Conservation (phyloP, 2,113 vertebrate genomes). For the Marmota flaviventris region DNA sequence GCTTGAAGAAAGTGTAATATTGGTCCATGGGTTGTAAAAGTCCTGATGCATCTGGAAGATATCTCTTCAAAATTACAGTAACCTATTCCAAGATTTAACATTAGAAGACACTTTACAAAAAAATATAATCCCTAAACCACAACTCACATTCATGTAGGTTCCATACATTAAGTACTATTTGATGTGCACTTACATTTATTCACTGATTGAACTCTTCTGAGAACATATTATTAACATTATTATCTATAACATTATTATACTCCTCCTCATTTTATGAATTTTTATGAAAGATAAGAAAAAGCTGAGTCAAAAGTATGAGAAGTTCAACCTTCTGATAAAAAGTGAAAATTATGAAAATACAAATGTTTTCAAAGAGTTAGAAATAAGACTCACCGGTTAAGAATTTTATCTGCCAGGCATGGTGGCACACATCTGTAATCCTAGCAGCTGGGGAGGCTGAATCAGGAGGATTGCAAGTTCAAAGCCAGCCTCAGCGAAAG, state of each 20-base stretch:
- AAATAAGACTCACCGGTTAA: neutral
- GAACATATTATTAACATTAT: neutral
- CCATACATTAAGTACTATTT: too few relatives aligned
- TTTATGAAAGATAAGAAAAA: neutral
- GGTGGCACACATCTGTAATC: too few relatives aligned
- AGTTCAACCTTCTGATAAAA: neutral
- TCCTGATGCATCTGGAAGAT: neutral
- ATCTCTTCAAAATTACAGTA: neutral
- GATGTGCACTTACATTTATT: neutral
- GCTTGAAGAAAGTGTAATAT: neutral
- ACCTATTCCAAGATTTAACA: neutral
- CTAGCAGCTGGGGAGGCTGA: too few relatives aligned
- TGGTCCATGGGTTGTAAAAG: neutral
- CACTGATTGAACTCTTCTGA: neutral
- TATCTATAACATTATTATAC: too few relatives aligned
- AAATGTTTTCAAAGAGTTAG: neutral
- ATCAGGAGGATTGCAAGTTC: too few relatives aligned
- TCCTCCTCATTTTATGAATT: neutral
- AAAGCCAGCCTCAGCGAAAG: too few relatives aligned
- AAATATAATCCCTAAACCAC: neutral
- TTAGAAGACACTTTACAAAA: neutral
- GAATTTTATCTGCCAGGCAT: neutral
- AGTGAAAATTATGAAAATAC: neutral
- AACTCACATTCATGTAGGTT: fast-evolving
- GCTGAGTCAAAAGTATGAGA: neutral